Percentiles rank a stretch among this genome's conserved stretches.
phyloP scores from a whole-genome alignment of 2,888 invertebrate genomes.

The Ormyrus thymus region DNA sequence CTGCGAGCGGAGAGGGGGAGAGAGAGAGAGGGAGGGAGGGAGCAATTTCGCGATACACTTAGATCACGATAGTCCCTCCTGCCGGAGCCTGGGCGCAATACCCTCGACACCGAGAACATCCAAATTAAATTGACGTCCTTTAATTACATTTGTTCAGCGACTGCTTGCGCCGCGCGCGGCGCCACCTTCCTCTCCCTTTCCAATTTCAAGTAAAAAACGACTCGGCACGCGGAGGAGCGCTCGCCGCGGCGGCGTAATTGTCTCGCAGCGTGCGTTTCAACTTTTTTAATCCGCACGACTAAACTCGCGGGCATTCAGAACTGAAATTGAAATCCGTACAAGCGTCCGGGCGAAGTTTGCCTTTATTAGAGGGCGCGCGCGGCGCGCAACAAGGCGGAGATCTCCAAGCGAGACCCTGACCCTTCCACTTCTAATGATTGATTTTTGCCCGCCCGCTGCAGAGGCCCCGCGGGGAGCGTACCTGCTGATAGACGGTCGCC shows the following conservation, averaged over 20 bases:
- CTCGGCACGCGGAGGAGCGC: no score
- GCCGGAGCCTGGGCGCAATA: background rate
- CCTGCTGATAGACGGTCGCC: conserved; percentile 89
- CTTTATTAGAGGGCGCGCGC: conserved; percentile 38
- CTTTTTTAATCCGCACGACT: conserved; percentile 3
- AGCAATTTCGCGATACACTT: conserved; percentile 52
- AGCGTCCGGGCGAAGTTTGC: conserved; percentile 38
- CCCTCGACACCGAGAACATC: background rate
- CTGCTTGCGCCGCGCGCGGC: background rate
- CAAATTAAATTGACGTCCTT: conserved; percentile 25
- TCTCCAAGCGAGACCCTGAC: no score
- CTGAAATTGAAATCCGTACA: conserved; percentile 49
- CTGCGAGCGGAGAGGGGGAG: no score
- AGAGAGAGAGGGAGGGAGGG: conserved; percentile 1
- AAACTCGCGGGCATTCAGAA: conserved; percentile 16
- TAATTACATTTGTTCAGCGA: conserved; percentile 9
- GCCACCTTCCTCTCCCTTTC: no score
- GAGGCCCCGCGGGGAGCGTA: conserved; percentile 91
- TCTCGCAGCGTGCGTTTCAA: background rate
- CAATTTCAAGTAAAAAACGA: no score
- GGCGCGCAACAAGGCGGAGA: conserved; percentile 35
- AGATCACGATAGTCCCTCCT: conserved; percentile 28
- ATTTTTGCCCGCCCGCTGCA: conserved; percentile 73
- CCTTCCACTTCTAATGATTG: no score
- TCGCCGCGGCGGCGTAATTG: no score